These are phyloP conservation scores for Aplysina aerophoba DNA, from an alignment of 37 sponge, comb jelly and placozoan species.

Conservation along the genomic window DNA sequence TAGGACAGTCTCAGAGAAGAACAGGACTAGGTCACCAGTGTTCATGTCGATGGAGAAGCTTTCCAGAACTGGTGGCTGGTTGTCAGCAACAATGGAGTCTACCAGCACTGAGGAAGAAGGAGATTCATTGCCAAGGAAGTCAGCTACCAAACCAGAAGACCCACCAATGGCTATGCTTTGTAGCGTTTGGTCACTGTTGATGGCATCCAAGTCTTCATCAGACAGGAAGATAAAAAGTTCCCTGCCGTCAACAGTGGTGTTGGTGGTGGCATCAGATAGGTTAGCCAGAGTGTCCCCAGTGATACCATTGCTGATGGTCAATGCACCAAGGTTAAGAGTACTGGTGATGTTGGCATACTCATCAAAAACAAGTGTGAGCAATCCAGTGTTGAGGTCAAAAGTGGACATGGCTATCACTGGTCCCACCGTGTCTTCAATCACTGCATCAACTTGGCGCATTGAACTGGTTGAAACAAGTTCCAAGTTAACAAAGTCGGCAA, in stretches of 20 bases:
- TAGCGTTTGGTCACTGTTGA: conserved; percentile 56
- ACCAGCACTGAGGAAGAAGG: not conserved
- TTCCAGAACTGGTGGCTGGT: conserved; percentile 52
- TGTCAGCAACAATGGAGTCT: conserved; percentile 43
- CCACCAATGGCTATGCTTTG: conserved; percentile 41
- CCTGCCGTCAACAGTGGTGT: conserved; percentile 49
- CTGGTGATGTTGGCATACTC: conserved; percentile 44
- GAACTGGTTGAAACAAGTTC: conserved; percentile 33
- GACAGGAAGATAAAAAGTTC: conserved; percentile 39
- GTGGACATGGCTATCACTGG: conserved; percentile 53
- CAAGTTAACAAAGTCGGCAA: conserved; percentile 75
- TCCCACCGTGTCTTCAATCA: conserved; percentile 69
- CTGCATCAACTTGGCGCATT: conserved; percentile 30
- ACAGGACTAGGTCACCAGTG: conserved; percentile 70
- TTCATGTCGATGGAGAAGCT: conserved; percentile 76
- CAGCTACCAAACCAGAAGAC: conserved; percentile 45
- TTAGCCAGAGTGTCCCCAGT: conserved; percentile 22
- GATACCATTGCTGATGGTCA: conserved; percentile 57
- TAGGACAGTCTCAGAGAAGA: conserved; percentile 76
- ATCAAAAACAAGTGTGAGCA: conserved; percentile 64
- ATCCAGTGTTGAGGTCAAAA: conserved; percentile 78
- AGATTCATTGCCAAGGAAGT: conserved; percentile 55
- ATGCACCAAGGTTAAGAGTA: conserved; percentile 46
- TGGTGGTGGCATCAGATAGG: conserved; percentile 9
- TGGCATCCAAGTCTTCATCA: conserved; percentile 51